Evolutionary conservation across 2,797 vertebrate genomes (phyloP).

Genomic region (Philypnodon macrostomus): DNA sequence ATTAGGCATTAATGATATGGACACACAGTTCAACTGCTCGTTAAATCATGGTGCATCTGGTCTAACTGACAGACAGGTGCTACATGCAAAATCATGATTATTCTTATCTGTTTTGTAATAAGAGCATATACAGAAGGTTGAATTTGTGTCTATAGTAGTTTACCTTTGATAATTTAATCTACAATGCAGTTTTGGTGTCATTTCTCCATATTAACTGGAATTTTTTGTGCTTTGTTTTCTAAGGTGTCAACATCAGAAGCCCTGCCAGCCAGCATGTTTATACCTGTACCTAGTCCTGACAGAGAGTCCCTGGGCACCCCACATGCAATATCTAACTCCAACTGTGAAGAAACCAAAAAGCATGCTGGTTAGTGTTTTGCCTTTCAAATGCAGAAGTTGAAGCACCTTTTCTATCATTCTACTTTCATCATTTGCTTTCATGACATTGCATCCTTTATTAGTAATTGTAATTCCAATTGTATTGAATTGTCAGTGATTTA

Average conservation of each 20-base stretch:
- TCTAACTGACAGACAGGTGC: too few species aligned
- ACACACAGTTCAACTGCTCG: too few species aligned
- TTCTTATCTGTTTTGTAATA: too few species aligned
- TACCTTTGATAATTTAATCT: conserved; percentile 15
- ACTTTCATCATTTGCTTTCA: too few species aligned
- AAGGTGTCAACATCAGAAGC: conserved; percentile 95
- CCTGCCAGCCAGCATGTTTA: conserved; percentile 96
- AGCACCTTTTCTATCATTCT: too few species aligned
- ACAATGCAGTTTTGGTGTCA: conserved; percentile 7
- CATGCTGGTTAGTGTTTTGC: conserved; percentile 83
- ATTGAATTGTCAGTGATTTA: conserved; percentile 6
- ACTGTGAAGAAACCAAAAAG: conserved; percentile 83
- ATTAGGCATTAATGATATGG: too few species aligned
- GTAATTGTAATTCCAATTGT: background rate
- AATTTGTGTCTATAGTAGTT: too few species aligned
- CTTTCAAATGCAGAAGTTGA: background rate
- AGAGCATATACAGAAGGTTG: too few species aligned
- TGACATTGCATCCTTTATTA: too few species aligned
- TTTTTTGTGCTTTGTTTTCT: conserved; percentile 61
- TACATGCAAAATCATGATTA: too few species aligned
- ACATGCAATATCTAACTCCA: conserved; percentile 71
- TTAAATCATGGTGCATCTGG: too few species aligned
- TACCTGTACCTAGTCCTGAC: conserved; percentile 85
- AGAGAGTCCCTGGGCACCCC: conserved; percentile 77
- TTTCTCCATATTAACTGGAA: conserved; percentile 17